phyloP scores from a whole-genome alignment of 2,113 vertebrate genomes.

The Pseudonaja textilis region DNA sequence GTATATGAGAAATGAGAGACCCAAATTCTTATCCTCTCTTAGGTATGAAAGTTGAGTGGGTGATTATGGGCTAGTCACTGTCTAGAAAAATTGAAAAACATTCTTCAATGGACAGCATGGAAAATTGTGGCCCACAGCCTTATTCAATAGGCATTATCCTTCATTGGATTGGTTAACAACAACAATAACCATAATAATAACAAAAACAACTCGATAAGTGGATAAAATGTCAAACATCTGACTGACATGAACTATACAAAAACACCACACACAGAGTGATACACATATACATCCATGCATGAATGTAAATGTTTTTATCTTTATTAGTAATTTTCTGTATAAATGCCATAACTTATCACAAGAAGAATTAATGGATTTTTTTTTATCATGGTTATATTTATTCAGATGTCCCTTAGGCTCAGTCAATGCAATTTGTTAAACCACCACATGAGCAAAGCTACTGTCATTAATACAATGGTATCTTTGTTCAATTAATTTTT shows the following conservation, averaged over 20 bases:
- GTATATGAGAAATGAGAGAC: not conserved
- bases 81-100: not conserved
- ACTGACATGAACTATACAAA: not conserved
- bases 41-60: not conserved
- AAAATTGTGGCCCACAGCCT: not conserved
- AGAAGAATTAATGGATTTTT: constrained; percentile 3
- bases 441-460: not conserved
- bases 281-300: not conserved
- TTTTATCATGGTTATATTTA: constrained; percentile 4
- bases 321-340: not conserved
- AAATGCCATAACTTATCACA: constrained; percentile 1
- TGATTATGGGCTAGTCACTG: not conserved
- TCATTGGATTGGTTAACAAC: not conserved
- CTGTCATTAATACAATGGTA: not conserved
- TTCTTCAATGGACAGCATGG: not conserved
- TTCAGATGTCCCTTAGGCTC: not conserved
- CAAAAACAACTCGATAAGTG: not conserved
- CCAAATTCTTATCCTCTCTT: not conserved
- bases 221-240: not conserved
- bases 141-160: not conserved
- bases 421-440: not conserved
- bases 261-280: not conserved
- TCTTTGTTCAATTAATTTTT: constrained; percentile 19
- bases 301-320: not conserved
- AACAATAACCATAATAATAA: not conserved